Percentiles rank a stretch among this genome's conserved stretches.
Conservation (phyloP, 1,140 invertebrate genomes). For the Drosophila yakuba region DNA sequence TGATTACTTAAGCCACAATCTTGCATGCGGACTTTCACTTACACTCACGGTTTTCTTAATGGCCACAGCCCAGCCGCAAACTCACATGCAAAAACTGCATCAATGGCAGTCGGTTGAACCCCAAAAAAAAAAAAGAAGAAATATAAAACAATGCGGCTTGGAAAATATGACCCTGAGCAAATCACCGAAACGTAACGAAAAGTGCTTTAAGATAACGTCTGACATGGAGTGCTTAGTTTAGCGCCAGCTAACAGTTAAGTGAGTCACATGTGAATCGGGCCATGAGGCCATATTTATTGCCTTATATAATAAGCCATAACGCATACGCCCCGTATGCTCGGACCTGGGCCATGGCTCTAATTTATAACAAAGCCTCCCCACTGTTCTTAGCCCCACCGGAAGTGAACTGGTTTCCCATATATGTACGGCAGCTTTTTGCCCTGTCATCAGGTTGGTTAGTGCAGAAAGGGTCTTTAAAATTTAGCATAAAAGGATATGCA, state of each 20-base stretch:
- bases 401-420: slow-evolving; percentile 64
- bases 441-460: slow-evolving; percentile 47
- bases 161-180: slow-evolving; percentile 51
- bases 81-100: slow-evolving; percentile 79
- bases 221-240: slow-evolving; percentile 14
- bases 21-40: slow-evolving; percentile 81
- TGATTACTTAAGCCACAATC: slow-evolving; percentile 72
- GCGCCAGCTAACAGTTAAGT: slow-evolving; percentile 21
- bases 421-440: slow-evolving; percentile 42
- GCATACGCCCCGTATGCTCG: slow-evolving; percentile 66
- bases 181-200: slow-evolving; percentile 42
- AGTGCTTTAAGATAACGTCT: slow-evolving; percentile 52
- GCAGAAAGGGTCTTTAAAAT: not conserved
- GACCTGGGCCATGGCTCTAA: slow-evolving; percentile 43
- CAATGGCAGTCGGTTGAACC: slow-evolving; percentile 32
- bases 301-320: slow-evolving; percentile 75
- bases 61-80: slow-evolving; percentile 39
- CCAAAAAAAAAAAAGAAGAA: slow-evolving; percentile 8
- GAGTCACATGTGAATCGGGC: slow-evolving; percentile 43
- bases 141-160: not conserved
- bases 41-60: slow-evolving; percentile 58
- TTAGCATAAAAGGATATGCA: not conserved
- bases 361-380: slow-evolving; percentile 65
- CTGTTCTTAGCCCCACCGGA: slow-evolving; percentile 48
- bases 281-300: slow-evolving; percentile 42